These are phyloP conservation scores for Alfaro cultratus DNA, from an alignment of 2,797 vertebrate genomes.

Conservation along the genomic window DNA sequence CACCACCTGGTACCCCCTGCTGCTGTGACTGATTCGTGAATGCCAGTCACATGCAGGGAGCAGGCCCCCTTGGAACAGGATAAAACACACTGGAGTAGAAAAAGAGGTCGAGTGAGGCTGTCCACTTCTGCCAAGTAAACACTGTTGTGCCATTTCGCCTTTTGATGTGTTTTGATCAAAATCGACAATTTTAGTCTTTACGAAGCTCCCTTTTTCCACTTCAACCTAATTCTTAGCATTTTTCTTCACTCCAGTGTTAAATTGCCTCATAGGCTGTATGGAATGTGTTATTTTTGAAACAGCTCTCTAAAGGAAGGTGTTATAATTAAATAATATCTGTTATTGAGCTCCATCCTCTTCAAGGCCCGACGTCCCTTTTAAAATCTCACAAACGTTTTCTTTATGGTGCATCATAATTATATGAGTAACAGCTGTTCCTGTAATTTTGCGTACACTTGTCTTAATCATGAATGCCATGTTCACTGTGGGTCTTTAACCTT, in stretches of 20 bases:
- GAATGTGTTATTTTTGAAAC: neutral
- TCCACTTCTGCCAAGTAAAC: constrained; percentile 50
- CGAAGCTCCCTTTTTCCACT: constrained; percentile 35
- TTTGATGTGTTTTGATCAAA: constrained; percentile 51
- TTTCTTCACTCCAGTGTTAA: constrained; percentile 7
- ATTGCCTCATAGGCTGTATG: neutral
- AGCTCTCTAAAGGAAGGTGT: neutral
- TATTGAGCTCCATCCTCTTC: neutral
- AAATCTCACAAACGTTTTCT: neutral
- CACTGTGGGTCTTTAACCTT: neutral
- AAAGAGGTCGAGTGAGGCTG: constrained; percentile 32
- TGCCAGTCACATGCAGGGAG: constrained; percentile 53
- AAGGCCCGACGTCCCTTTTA: neutral
- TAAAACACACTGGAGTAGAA: constrained; percentile 41
- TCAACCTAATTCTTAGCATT: constrained; percentile 54
- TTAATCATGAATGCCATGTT: neutral
- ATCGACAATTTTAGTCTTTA: constrained; percentile 50
- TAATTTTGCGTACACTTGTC: neutral
- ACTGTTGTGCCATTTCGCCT: constrained; percentile 25
- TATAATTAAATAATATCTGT: neutral
- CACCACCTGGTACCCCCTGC: constrained; percentile 35
- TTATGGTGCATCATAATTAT: neutral
- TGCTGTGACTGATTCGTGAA: constrained; percentile 54
- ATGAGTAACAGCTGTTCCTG: neutral
- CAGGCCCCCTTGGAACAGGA: constrained; percentile 37